Base-by-base conservation (phyloP, 2,113 vertebrate species). In the Oncorhynchus clarkii region DNA sequence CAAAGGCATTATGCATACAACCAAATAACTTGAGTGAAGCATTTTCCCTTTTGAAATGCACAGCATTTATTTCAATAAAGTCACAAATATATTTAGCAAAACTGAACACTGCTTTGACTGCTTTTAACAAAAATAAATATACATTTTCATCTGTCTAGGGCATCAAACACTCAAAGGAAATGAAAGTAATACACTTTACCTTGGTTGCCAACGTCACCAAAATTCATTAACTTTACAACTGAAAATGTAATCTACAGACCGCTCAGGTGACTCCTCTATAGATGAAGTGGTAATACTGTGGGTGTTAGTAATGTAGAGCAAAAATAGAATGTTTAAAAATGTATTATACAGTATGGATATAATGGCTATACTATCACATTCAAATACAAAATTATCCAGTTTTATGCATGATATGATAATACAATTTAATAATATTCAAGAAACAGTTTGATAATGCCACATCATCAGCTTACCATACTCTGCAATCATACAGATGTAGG, bases 11-110 rank as follows among this genome's bases (percentile, higher is more conserved):
- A 45, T 45, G 39, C 39, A 57, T 57, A 57, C 54, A 57, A 57
- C 39, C 9, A 20, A 57, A 57, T 57, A 20, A 57, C 13, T 57
- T 57, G 16, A 57, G 20, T 57, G 14, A 57, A 16, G 54, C 14
- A 31, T 67, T 29, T 16, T 29, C 12, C 27, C 16, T 67, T 67
- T 24, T 80, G 76, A 89, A 90, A 93, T 87, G 84, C 88, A 88
- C 89, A 87, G 81, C 82, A 89, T 93, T 92, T 92, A 92, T 88
- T 92, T 66, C 68, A 84, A 78, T 78, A 45, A 45, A 78, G 67
- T 90, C 89, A 90, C 87, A 88, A 87, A 87, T 29, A 48, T 84
- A 81, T 80, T 85, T 82, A 73, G 79, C 86, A 87, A 88, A 78
- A 78, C 70, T 67, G 39, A 88, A 67, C 72, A 88, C 39, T 45